These are phyloP conservation scores for Alouatta palliata DNA, from an alignment of 2,113 vertebrate genomes.

Conservation along the genomic window DNA sequence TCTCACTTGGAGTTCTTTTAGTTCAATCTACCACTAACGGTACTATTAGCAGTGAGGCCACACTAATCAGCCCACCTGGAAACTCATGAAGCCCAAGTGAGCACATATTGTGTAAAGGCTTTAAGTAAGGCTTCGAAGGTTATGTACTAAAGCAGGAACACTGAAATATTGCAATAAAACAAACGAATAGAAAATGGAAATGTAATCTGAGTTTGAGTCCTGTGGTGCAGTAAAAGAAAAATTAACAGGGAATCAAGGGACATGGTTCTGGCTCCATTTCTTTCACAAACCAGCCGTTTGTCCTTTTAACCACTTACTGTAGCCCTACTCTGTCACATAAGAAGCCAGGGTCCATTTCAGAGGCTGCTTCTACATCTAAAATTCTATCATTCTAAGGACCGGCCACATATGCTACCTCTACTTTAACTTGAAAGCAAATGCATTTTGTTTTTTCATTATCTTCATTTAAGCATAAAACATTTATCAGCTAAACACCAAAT, in stretches of 20 bases:
- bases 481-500: not conserved
- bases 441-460: slow-evolving; percentile 21
- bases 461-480: slow-evolving; percentile 15
- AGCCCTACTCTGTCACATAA: not conserved
- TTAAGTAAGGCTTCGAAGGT: not conserved
- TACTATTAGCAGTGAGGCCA: not conserved
- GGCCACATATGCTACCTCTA: not conserved
- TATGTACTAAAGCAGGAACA: not conserved
- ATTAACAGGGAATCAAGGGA: not conserved
- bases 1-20: not conserved
- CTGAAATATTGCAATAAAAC: not conserved
- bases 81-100: not conserved
- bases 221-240: not conserved
- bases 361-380: not conserved
- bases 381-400: not conserved
- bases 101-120: not conserved
- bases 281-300: not conserved
- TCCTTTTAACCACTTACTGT: not conserved
- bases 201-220: not conserved
- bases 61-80: not conserved
- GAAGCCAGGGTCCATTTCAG: not conserved
- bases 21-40: not conserved
- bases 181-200: slow-evolving; percentile 17
- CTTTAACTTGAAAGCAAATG: not conserved
- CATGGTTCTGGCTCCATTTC: not conserved